Base-by-base conservation (phyloP, 2,113 vertebrate genomes). In the Osmerus eperlanus region DNA sequence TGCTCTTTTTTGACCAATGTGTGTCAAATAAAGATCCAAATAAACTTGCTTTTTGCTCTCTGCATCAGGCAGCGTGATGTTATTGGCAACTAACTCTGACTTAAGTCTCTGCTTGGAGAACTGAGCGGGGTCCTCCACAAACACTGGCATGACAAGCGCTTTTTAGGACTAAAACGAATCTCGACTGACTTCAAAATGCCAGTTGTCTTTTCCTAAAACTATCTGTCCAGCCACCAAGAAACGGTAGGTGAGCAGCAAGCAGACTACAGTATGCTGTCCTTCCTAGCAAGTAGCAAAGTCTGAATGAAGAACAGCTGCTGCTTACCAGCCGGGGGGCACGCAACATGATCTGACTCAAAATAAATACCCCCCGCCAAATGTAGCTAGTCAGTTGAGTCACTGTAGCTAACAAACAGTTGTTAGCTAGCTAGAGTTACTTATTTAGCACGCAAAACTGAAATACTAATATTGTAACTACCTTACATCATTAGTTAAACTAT, bases 101-200 rank as follows among this genome's bases (percentile, higher is more conserved):
- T 81, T 91, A 3, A 93, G 88, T 62, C 88, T 86, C 16, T 84
- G 73, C 76, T 87, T 93, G 1, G 91, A 91, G 60, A 93, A 80
- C 16, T 74, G 74, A 79, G 71, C 54, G 0, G 90, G 87, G 29
- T 91, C 80, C 67, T 90, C 85, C 29, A 75, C 72, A 36, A 85
- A 85, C 76, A 78, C 81, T 36, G 92, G 86, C 93, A 94, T 94
- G 74, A 67, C 78, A 56, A 18, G 16, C 75, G 21, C 3, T 29
- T 15, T 64, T 15, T 3, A 60, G 12, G 12, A 3, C 3, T 6
- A 2, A 59, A 36, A 29, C 19, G 0, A 29, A 47, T 41, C 51
- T 11, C 3, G 3, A 62, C 51, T 14, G 16, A 28, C 16, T 61
- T 19, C 56, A 21, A 64, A 6, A 64, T 18, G 11, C 28, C 62